Percentiles rank a stretch among this genome's conserved stretches.
Evolutionary conservation across 2,888 invertebrate genomes (phyloP).

Genomic region (Linhomoeus sp.): DNA sequence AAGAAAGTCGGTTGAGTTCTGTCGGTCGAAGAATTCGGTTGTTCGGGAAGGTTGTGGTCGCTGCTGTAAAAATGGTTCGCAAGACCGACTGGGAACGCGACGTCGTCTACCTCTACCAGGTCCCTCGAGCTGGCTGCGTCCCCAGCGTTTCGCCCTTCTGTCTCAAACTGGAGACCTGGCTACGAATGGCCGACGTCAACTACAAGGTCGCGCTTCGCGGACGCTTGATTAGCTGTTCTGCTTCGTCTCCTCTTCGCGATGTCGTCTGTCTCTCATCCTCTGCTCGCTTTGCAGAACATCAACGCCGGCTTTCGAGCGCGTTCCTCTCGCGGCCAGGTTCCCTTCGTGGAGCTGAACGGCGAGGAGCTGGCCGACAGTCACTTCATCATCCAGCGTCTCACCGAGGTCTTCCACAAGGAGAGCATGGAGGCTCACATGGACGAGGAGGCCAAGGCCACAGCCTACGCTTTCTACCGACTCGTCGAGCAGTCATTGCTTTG

Average conservation of each 20-base stretch:
- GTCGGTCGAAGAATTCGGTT: too few species aligned
- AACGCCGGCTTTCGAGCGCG: background rate
- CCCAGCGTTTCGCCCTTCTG: constrained; percentile 75
- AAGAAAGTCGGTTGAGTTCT: too few species aligned
- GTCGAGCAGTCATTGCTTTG: background rate
- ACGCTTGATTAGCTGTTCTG: background rate
- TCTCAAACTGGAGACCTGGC: constrained; percentile 83
- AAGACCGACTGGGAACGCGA: constrained; percentile 38
- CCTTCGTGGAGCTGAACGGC: constrained; percentile 76
- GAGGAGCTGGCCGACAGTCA: constrained; percentile 77
- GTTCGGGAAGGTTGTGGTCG: too few species aligned
- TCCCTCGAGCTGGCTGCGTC: constrained; percentile 63
- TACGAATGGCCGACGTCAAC: constrained; percentile 65
- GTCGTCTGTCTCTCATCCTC: too few species aligned
- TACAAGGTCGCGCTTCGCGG: constrained; percentile 49
- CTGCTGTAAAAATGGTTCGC: too few species aligned
- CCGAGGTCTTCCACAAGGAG: constrained; percentile 3
- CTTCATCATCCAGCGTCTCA: constrained; percentile 62
- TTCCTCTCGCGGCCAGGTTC: constrained; percentile 47
- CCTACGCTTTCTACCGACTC: background rate
- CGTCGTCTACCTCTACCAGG: constrained; percentile 73
- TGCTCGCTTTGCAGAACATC: background rate
- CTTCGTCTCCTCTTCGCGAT: too few species aligned
- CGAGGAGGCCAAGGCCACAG: background rate
- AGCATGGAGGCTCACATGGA: background rate